Percentiles rank a stretch among this genome's conserved stretches.
Evolutionary conservation across 2,888 invertebrate species (phyloP).

Genomic region (Leucophenga maculata): DNA sequence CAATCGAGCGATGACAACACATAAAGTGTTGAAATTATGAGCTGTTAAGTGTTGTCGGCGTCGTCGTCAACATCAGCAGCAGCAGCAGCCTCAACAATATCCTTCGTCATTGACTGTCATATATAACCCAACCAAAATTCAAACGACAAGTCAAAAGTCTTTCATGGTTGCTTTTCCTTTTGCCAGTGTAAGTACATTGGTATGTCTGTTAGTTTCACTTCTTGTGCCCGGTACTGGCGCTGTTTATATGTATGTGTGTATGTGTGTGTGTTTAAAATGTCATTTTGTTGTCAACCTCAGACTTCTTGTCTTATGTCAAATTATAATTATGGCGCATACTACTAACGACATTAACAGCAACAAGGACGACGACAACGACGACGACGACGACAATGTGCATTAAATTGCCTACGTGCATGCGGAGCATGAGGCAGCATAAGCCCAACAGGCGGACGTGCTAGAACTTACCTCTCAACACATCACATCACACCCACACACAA

Average conservation of each 20-base stretch:
- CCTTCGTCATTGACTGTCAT: neutral
- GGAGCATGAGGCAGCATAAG: too few species aligned
- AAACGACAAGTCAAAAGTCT: conserved; percentile 10
- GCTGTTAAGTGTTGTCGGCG: conserved; percentile 52
- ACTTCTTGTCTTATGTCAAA: conserved; percentile 69
- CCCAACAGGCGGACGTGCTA: too few species aligned
- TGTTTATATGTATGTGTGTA: conserved; percentile 7
- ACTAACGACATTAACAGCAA: conserved; percentile 57
- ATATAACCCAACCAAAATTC: neutral
- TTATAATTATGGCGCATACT: conserved; percentile 63
- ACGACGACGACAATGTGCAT: conserved; percentile 39
- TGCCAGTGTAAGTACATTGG: neutral
- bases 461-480: neutral
- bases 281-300: conserved; percentile 69
- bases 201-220: neutral
- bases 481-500: neutral
- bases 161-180: neutral
- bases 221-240: neutral
- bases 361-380: conserved; percentile 28
- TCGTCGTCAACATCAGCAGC: neutral
- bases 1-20: neutral
- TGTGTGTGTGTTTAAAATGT: conserved; percentile 61
- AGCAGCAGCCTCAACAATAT: too few species aligned
- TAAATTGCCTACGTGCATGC: conserved; percentile 60
- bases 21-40: conserved; percentile 64